Percentiles rank a stretch among this genome's conserved stretches.
phyloP scores from a whole-genome alignment of 92 coral and sea anemone genomes.

The Siderastrea siderea region DNA sequence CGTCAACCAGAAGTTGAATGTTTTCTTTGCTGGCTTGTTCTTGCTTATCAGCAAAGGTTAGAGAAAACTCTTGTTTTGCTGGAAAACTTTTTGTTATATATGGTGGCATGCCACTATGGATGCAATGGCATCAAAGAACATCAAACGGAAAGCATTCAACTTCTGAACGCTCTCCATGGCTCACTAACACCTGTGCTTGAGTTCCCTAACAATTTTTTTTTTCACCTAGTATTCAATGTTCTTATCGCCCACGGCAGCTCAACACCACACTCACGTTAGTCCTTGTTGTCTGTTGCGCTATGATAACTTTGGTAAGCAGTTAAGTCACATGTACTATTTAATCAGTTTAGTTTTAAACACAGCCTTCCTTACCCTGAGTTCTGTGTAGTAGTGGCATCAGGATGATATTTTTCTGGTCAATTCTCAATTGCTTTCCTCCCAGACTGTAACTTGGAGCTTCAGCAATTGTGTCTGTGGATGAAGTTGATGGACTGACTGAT shows the following conservation, averaged over 20 bases:
- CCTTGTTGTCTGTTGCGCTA: conserved; percentile 70
- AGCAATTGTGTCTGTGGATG: neutral
- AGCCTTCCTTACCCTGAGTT: neutral
- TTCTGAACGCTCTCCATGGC: no score
- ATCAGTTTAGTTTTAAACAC: neutral
- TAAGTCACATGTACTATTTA: neutral
- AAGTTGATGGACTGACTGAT: neutral
- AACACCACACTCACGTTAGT: conserved; percentile 64
- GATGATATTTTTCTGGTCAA: neutral
- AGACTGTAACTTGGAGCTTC: neutral
- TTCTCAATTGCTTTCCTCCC: no score
- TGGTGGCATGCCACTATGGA: no score
- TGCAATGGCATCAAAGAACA: no score
- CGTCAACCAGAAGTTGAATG: no score
- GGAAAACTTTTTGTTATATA: no score
- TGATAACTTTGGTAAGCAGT: conserved; percentile 90
- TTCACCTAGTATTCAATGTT: conserved; percentile 69
- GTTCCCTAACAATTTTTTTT: conserved; percentile 13
- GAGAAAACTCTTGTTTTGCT: no score
- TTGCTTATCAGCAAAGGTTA: no score
- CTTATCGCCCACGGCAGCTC: conserved; percentile 57
- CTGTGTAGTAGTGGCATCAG: neutral
- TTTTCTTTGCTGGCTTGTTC: no score
- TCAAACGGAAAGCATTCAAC: no score
- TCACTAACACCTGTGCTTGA: no score